Conservation (phyloP, 2,113 vertebrate genomes). For the Labrus mixtus region DNA sequence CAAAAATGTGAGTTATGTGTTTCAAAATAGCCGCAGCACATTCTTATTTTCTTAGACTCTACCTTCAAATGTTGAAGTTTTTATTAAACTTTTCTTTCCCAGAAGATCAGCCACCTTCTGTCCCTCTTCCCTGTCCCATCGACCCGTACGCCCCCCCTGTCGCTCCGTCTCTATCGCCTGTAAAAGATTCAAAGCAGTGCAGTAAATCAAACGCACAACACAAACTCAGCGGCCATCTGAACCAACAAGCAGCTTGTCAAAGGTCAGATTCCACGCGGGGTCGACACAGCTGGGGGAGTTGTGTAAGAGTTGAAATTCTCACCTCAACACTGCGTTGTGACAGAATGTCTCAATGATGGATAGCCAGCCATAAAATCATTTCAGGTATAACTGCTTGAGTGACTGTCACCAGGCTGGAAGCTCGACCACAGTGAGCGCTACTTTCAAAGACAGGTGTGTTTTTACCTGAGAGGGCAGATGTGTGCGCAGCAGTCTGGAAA, state of each 20-base stretch:
- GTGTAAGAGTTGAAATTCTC: slow-evolving; percentile 48
- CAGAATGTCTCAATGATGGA: slow-evolving; percentile 23
- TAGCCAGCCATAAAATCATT: slow-evolving; percentile 13
- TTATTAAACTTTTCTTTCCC: slow-evolving; percentile 78
- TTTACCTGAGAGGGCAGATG: slow-evolving; percentile 85
- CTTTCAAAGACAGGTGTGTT: neutral
- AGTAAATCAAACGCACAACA: slow-evolving; percentile 44
- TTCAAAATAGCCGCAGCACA: neutral
- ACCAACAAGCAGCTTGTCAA: slow-evolving; percentile 54
- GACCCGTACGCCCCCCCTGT: slow-evolving; percentile 31
- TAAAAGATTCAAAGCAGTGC: slow-evolving; percentile 32
- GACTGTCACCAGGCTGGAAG: neutral
- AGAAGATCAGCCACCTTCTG: slow-evolving; percentile 69
- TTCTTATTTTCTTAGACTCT: neutral
- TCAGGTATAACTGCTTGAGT: neutral
- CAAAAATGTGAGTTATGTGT: neutral
- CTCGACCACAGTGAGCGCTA: neutral
- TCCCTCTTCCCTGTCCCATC: slow-evolving; percentile 79
- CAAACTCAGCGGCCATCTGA: slow-evolving; percentile 54
- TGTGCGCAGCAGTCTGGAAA: slow-evolving; percentile 80
- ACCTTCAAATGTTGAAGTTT: slow-evolving; percentile 74
- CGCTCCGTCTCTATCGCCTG: slow-evolving; percentile 51
- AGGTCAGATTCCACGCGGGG: slow-evolving; percentile 46
- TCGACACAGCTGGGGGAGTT: slow-evolving; percentile 44
- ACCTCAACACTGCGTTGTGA: slow-evolving; percentile 9